Base-by-base conservation (phyloP, 2,113 vertebrate species). In the Cricetomys ansorgei region DNA sequence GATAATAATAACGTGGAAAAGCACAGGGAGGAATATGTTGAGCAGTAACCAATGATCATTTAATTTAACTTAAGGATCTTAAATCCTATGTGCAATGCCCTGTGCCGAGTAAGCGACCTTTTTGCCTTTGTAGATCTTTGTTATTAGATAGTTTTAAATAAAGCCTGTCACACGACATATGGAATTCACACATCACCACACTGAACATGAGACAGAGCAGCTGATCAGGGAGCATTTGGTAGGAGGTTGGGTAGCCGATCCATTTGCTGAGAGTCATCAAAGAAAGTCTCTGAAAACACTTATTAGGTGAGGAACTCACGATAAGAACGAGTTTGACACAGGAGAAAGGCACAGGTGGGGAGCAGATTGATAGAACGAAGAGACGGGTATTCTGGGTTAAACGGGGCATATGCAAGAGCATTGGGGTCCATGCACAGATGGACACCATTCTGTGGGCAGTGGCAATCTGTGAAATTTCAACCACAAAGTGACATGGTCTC, bases 361-460 rank as follows among this genome's bases (percentile, higher is more conserved):
- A 83, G 1, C 40, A 43, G 6, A 59, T 29, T 59, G 5, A 9
- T 59, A 15, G 23, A 62, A 29, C 43, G 37, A 83, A 43, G 3
- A 29, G 13, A 29, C 65, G 65, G 29, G 7, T 5, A 0, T 4
- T 31, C 29, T 27, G 0, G 7, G 3, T 15, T 43, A 5, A 50
- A 45, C 1, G 27, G 15, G 0, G 7, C 2, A 11, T 2, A 7
- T 31, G 45, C 34, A 89, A 65, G 15, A 4, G 1, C 8, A 5
- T 6, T 50, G 17, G 53, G 1, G 0, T 50, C 34, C 17, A 10
- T 0, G 4, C 12, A 40, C 37, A 43, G 7, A 7, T 2, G 1
- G 0, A 16, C 50, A 75, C 25, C 43, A 9, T 59, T 87, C 13
- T 55, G 45, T 37, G 27, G 31, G 45, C 12, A 72, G 11, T 12